phyloP scores from a whole-genome alignment of 2,888 invertebrate genomes.

The Cephus runcator region DNA sequence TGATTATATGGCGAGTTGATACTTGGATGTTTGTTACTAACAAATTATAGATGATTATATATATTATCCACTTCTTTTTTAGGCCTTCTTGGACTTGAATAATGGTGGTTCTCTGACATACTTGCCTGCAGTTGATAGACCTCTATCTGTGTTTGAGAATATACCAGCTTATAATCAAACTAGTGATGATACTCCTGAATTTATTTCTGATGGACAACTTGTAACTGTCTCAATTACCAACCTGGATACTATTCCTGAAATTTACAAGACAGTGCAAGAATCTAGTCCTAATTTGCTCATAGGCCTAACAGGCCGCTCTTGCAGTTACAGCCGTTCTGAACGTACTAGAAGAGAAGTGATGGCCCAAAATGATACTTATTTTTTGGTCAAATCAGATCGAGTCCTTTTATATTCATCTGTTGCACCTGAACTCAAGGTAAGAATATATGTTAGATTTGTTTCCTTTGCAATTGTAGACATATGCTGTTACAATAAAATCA shows the following conservation, averaged over 20 bases:
- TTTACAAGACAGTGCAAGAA: conserved; percentile 57
- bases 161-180: conserved; percentile 66
- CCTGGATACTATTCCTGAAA: conserved; percentile 42
- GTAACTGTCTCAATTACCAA: conserved; percentile 35
- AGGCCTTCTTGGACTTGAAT: conserved; percentile 63
- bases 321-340: conserved; percentile 44
- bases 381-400: conserved; percentile 23
- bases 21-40: background rate
- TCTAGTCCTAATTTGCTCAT: conserved; percentile 44
- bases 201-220: conserved; percentile 47
- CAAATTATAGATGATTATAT: background rate
- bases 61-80: conserved; percentile 38
- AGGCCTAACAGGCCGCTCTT: conserved; percentile 51
- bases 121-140: conserved; percentile 73
- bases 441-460: background rate
- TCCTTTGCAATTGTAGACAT: background rate
- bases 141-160: conserved; percentile 69
- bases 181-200: conserved; percentile 63
- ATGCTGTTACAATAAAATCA: background rate
- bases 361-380: conserved; percentile 7
- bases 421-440: conserved; percentile 34
- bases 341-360: conserved; percentile 44
- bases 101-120: conserved; percentile 65
- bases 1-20: background rate
- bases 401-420: conserved; percentile 42